These are phyloP conservation scores for Coccyzus lansbergi DNA, from an alignment of 2,797 vertebrate species.

Conservation along the genomic window DNA sequence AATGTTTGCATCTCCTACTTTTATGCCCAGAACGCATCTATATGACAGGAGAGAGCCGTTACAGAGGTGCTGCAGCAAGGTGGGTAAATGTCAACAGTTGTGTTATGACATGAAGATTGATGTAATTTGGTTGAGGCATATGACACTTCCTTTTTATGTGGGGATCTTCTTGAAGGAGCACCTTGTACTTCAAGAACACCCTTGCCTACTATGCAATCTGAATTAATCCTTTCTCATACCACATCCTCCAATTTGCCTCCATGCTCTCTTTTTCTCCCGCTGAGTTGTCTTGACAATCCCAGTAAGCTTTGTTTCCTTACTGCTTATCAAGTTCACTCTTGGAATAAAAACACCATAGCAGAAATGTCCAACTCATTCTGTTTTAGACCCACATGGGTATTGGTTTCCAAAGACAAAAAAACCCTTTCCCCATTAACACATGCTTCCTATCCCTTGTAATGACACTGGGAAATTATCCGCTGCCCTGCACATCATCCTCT, in stretches of 20 bases:
- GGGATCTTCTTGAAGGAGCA: neutral
- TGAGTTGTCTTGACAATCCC: neutral
- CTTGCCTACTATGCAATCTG: neutral
- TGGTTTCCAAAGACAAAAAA: neutral
- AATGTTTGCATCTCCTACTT: neutral
- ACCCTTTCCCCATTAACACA: neutral
- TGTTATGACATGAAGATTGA: neutral
- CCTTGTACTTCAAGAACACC: neutral
- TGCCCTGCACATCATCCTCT: neutral
- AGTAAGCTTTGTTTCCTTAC: neutral
- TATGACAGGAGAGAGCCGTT: neutral
- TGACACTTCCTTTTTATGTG: neutral
- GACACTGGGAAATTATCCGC: neutral
- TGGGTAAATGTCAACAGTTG: neutral
- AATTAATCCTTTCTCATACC: neutral
- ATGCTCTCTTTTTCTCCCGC: neutral
- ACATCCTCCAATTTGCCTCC: neutral
- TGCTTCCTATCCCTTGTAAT: neutral
- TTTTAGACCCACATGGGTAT: neutral
- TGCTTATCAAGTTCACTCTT: neutral
- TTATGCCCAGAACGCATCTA: neutral
- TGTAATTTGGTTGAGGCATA: neutral
- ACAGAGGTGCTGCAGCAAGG: neutral
- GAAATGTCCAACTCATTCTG: neutral
- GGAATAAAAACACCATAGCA: neutral